phyloP scores from a whole-genome alignment of 2,113 vertebrate genomes.

The Percopsis transmontana region DNA sequence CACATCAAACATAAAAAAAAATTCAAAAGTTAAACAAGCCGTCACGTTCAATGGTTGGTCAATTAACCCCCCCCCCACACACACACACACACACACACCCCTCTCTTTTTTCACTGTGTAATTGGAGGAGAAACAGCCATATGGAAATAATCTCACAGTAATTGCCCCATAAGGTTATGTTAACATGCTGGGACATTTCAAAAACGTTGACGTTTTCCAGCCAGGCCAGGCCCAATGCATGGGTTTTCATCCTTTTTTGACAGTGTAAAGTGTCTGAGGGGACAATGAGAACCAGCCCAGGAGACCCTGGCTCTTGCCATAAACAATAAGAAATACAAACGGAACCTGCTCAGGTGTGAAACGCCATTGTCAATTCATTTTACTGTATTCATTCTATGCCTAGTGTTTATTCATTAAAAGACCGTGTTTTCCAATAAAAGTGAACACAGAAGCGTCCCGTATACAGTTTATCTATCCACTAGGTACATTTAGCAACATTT shows the following conservation, averaged over 20 bases:
- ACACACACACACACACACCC: no score
- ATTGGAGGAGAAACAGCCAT: conserved; percentile 59
- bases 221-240: conserved; percentile 26
- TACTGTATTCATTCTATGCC: no score
- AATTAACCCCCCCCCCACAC: conserved; percentile 46
- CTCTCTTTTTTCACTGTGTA: conserved; percentile 24
- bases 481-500: no score
- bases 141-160: conserved; percentile 68
- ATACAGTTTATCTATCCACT: no score
- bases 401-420: no score
- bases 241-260: conserved; percentile 37
- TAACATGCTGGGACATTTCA: conserved; percentile 69
- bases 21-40: conserved; percentile 34
- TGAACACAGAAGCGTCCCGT: no score
- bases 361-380: no score
- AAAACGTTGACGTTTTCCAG: conserved; percentile 66
- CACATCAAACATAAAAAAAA: conserved; percentile 27
- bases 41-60: conserved; percentile 35
- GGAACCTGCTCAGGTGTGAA: no score
- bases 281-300: conserved; percentile 9
- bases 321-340: no score
- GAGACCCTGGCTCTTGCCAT: conserved; percentile 15
- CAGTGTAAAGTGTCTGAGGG: conserved; percentile 48
- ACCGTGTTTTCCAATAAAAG: no score
- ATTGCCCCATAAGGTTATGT: conserved; percentile 63